phyloP scores from a whole-genome alignment of 2,888 invertebrate species.

The Idaea dimidiata region DNA sequence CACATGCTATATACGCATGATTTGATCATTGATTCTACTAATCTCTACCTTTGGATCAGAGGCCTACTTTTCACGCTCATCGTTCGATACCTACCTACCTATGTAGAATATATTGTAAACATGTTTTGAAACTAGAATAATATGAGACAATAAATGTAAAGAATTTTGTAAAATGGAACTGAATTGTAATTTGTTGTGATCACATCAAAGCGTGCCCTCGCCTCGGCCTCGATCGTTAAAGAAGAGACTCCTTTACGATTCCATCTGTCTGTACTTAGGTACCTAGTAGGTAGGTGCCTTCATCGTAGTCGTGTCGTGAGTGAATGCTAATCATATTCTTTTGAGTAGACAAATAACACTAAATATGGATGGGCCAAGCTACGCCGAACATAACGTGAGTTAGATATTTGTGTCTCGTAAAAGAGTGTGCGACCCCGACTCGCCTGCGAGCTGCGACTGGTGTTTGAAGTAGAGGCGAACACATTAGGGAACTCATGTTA shows the following conservation, averaged over 20 bases:
- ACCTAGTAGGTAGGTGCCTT: too few species aligned
- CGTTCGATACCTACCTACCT: background rate
- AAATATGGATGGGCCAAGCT: background rate
- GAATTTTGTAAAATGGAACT: background rate
- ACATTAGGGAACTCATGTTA: conserved; percentile 6
- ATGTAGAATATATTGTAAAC: background rate
- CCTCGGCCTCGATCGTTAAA: background rate
- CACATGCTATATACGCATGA: background rate
- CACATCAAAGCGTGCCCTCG: background rate
- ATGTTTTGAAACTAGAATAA: background rate
- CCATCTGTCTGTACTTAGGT: background rate
- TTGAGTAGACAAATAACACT: background rate
- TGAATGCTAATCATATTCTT: conserved; percentile 1
- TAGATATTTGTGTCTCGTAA: background rate
- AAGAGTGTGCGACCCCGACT: background rate
- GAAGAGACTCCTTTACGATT: background rate
- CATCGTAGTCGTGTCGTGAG: background rate
- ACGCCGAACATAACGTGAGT: background rate
- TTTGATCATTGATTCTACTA: background rate
- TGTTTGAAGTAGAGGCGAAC: too few species aligned
- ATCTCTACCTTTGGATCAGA: background rate
- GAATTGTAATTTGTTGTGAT: background rate
- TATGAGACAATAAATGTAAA: background rate
- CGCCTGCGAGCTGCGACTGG: too few species aligned
- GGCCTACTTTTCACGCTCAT: background rate